Conservation (phyloP, 2,888 invertebrate genomes). For the Vannuccia rotundouncinata region DNA sequence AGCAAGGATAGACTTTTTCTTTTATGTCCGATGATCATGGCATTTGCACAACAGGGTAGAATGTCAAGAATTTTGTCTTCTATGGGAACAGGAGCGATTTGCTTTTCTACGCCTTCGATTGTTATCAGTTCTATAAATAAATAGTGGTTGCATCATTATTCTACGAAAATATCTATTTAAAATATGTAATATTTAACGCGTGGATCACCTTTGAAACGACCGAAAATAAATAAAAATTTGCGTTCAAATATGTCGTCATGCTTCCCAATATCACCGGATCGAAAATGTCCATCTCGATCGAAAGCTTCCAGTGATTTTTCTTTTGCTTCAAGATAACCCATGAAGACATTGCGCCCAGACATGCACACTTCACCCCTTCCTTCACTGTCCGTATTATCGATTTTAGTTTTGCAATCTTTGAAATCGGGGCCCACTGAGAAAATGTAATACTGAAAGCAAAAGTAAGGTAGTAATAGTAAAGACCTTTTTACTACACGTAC, state of each 20-base stretch:
- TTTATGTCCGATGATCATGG: constrained; percentile 76
- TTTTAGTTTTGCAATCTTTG: constrained; percentile 66
- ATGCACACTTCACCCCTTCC: constrained; percentile 71
- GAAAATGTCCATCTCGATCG: constrained; percentile 74
- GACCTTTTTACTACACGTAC: no score
- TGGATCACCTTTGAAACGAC: constrained; percentile 60
- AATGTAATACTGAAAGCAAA: not conserved
- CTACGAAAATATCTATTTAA: no score
- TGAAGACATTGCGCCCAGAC: constrained; percentile 77
- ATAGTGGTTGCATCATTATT: constrained; percentile 34
- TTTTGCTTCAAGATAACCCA: constrained; percentile 75
- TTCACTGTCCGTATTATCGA: constrained; percentile 63
- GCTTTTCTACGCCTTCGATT: constrained; percentile 87
- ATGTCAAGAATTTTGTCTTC: constrained; percentile 73
- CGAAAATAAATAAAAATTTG: constrained; percentile 70
- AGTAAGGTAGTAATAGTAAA: no score
- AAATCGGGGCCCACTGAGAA: constrained; percentile 67
- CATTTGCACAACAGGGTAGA: constrained; percentile 69
- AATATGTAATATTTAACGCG: no score
- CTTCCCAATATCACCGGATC: constrained; percentile 77
- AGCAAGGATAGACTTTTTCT: constrained; percentile 77
- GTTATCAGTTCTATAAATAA: constrained; percentile 68
- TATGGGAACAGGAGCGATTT: constrained; percentile 72
- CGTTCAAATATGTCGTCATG: constrained; percentile 69
- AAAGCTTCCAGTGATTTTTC: constrained; percentile 71